Conservation (phyloP, 2,797 vertebrate genomes). For the Ispidina lecontei region DNA sequence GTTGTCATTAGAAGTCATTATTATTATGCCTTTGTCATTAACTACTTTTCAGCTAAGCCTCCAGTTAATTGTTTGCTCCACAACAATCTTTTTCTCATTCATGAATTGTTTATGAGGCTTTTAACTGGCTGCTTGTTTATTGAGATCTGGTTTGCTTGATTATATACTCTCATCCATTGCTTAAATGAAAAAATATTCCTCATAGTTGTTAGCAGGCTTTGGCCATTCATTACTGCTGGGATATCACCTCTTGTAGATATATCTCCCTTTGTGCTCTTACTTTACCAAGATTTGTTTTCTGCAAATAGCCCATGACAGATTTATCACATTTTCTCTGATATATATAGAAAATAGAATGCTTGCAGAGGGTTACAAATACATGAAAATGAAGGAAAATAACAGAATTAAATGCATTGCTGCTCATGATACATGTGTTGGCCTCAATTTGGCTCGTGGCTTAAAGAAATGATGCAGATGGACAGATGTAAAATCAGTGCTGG, state of each 20-base stretch:
- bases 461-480: not conserved
- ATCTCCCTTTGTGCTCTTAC: not conserved
- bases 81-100: slow-evolving; percentile 31
- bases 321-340: not conserved
- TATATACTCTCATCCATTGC: not conserved
- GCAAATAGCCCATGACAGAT: not conserved
- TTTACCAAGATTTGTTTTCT: not conserved
- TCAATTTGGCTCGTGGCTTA: not conserved
- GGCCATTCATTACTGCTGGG: not conserved
- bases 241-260: not conserved
- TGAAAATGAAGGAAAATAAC: not conserved
- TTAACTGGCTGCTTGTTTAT: slow-evolving; percentile 13
- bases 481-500: not conserved
- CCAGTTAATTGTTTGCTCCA: slow-evolving; percentile 2
- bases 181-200: not conserved
- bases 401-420: not conserved
- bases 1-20: not conserved
- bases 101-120: slow-evolving; percentile 47
- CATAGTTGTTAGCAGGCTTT: not conserved
- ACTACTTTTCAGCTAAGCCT: not conserved
- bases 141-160: slow-evolving; percentile 8
- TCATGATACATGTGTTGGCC: not conserved
- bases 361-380: not conserved
- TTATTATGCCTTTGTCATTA: not conserved
- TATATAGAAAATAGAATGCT: not conserved